These are phyloP conservation scores for Aramus guarauna DNA, from an alignment of 2,113 vertebrate species.

Conservation along the genomic window DNA sequence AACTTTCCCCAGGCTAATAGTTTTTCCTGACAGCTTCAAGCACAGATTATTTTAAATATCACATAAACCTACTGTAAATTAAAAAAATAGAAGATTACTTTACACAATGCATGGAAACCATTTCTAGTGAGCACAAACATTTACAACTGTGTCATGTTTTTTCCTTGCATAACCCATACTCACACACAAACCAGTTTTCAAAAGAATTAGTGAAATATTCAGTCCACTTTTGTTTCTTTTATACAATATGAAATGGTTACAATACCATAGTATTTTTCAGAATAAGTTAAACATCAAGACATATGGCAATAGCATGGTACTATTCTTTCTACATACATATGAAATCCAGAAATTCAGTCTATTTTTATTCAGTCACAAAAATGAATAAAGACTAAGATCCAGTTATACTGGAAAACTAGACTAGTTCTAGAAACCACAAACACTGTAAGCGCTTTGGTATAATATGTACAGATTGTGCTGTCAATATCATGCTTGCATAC, in stretches of 20 bases:
- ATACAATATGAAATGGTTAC: conserved; percentile 50
- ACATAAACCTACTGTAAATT: conserved; percentile 52
- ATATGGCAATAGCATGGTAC: conserved; percentile 54
- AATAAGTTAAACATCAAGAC: conserved; percentile 80
- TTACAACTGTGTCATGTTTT: conserved; percentile 45
- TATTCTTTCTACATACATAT: conserved; percentile 48
- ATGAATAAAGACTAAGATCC: conserved; percentile 38
- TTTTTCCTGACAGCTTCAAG: conserved; percentile 26
- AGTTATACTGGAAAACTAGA: conserved; percentile 53
- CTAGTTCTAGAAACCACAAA: conserved; percentile 56
- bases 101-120: conserved; percentile 45
- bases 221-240: conserved; percentile 40
- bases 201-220: conserved; percentile 59
- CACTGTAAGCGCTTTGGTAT: conserved; percentile 44
- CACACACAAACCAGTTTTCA: conserved; percentile 42
- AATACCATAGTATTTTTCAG: conserved; percentile 48
- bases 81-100: conserved; percentile 59
- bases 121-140: conserved; percentile 46
- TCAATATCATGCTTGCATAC: conserved; percentile 23
- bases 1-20: not conserved
- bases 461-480: conserved; percentile 53
- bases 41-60: conserved; percentile 50
- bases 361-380: conserved; percentile 58
- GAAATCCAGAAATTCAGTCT: conserved; percentile 50
- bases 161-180: conserved; percentile 39